Evolutionary conservation across 2,113 vertebrate species (phyloP), one percentile per base, ranked within the genome.

Genomic region (Cercopithecus mona): DNA sequence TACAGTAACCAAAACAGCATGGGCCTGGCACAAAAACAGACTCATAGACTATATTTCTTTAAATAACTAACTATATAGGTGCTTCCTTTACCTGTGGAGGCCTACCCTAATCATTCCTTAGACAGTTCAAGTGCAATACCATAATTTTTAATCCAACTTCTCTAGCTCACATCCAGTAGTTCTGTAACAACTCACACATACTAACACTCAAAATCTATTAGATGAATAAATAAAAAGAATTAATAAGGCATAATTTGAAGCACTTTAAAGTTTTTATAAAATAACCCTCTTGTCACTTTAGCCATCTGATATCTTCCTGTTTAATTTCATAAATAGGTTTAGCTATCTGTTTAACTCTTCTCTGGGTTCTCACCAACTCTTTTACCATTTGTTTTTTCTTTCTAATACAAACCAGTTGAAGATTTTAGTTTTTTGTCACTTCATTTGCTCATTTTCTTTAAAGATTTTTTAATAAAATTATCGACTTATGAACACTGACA

Each of bases 221-320:
- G 84, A 43, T 79, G 17, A 82, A 93, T 38, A 96, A 95, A 85
- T 92, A 55, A 90, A 66, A 90, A 93, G 8, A 88, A 94, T 8
- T 76, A 59, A 66, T 61, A 1, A 89, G 82, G 45, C 59, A 93
- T 50, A 38, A 90, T 66, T 73, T 83, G 52, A 94, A 8, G 6
- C 0, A 25, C 6, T 83, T 79, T 59, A 43, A 72, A 40, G 5
- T n/a, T 50, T 92, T 79, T 75, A 82, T 92, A 76, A 90, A 70
- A 27, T 84, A 2, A 61, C 52, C 76, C 94, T 59, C 45, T 86
- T 84, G 87, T 61, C 22, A 68, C 45, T 55, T 91, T 92, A 17
- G 48, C 48, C 25, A 96, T 43, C 13, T 30, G 80, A 17, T 68
- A 70, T 48, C 17, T 81, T 89, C 43, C 78, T 94, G 1, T 48